Conservation (phyloP, 2,888 invertebrate genomes). For the Pyrrhosoma nymphula region DNA sequence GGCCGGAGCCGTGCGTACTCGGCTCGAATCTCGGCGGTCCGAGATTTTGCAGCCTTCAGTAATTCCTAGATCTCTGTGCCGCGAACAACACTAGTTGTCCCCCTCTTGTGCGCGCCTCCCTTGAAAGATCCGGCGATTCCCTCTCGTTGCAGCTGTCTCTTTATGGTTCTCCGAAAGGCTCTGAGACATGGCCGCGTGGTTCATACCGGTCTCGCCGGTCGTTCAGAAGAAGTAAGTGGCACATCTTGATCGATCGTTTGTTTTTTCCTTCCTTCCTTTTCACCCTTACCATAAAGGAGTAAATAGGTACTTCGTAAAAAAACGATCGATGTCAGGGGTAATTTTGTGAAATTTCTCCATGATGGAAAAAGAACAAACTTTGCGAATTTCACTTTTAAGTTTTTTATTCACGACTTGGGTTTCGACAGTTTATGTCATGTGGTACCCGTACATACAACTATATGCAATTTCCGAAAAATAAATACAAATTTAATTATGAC, state of each 20-base stretch:
- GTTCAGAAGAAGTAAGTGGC: constrained; percentile 18
- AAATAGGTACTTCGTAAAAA: too few relatives aligned
- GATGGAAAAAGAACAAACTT: too few relatives aligned
- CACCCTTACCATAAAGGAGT: too few relatives aligned
- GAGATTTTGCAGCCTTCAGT: not conserved
- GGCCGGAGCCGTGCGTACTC: not conserved
- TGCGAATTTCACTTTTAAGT: too few relatives aligned
- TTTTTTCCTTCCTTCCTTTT: too few relatives aligned
- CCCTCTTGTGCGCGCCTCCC: not conserved
- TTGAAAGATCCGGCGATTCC: not conserved
- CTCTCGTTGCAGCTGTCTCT: not conserved
- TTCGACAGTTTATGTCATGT: too few relatives aligned
- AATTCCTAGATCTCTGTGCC: not conserved
- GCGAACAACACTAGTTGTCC: not conserved
- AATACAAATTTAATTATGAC: too few relatives aligned
- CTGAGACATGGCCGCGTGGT: not conserved
- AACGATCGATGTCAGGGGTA: too few relatives aligned
- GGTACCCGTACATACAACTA: too few relatives aligned
- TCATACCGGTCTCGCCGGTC: constrained; percentile 1
- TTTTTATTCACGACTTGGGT: too few relatives aligned
- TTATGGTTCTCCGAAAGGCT: not conserved
- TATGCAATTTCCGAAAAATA: too few relatives aligned
- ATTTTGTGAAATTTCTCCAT: too few relatives aligned
- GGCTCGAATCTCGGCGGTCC: not conserved
- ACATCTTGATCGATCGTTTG: not conserved